Base-by-base conservation (phyloP, 2,888 invertebrate genomes). In the Cataglyphis altisquamis region DNA sequence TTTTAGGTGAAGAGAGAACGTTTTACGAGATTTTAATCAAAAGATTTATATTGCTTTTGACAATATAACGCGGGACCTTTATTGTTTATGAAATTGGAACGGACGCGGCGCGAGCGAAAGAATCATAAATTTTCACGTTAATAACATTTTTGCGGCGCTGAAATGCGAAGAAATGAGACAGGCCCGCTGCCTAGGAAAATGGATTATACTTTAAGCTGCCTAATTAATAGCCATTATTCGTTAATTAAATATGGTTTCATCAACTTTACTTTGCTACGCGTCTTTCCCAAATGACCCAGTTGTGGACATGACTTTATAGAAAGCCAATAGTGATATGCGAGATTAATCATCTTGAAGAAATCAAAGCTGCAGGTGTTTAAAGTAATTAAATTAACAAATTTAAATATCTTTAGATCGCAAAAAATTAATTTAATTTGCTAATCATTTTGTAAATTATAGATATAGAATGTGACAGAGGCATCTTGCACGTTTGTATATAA, bases 191-290 rank as follows among this genome's bases (percentile, higher is more conserved):
- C 77, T 64, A 82, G 80, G 73, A 91, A 91, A 89, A 92, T 86
- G 83, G 86, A 91, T 92, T 88, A 87, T 89, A 87, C 88, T 91
- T 89, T 86, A 92, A 91, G 89, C 86, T 78, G 85, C 78, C 88
- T 91, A 91, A 92, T 92, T 92, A 91, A 93, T 92, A 87, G 86
- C 86, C 86, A 86, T 82, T 84, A 72, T 81, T 75, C 84, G 88
- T 84, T 92, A 89, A 91, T 92, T 93, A 87, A 90, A 92, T 89
- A 88, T 82, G n/a, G n/a, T 52, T 52, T 52, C 3, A 91, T 82
- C 52, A 86, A 90, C 87, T 92, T 86, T 87, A 82, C 89, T 82
- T 55, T 72, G 68, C 48, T 57, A 64, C 73, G 82, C 78, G 87
- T 63, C 87, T 85, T 72, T 60, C 87, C 82, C 73, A 85, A 90